Evolutionary conservation across 1,140 invertebrate genomes (phyloP).

Genomic region (Bacillus rossius): DNA sequence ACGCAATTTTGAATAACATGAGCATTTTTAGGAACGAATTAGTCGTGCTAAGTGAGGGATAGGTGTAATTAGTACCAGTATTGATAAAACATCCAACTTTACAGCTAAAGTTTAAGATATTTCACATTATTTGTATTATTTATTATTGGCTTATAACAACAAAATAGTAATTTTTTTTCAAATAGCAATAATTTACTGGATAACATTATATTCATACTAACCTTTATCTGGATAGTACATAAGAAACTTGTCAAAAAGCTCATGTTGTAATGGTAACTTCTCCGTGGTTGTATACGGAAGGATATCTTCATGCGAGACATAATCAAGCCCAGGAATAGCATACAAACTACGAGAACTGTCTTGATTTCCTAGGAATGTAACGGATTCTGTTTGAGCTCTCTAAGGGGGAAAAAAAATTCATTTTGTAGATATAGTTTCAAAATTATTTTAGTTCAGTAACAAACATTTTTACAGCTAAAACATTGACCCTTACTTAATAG

Average conservation of each 20-base stretch:
- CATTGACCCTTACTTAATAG: too few relatives aligned
- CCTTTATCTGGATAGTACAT: slow-evolving; percentile 71
- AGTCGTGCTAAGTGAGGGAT: too few relatives aligned
- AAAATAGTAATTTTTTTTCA: too few relatives aligned
- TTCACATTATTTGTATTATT: too few relatives aligned
- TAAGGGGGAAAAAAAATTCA: slow-evolving; percentile 39
- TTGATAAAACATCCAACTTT: too few relatives aligned
- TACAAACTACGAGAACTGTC: slow-evolving; percentile 90
- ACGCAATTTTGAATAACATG: too few relatives aligned
- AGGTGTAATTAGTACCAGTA: too few relatives aligned
- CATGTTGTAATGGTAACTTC: slow-evolving; percentile 82
- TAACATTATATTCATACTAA: slow-evolving; percentile 29
- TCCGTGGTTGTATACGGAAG: slow-evolving; percentile 80
- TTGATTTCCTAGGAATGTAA: slow-evolving; percentile 95
- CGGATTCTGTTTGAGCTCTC: slow-evolving; percentile 93
- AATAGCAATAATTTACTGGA: too few relatives aligned
- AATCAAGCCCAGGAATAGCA: slow-evolving; percentile 93
- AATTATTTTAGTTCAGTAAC: not conserved
- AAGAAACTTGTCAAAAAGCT: slow-evolving; percentile 95
- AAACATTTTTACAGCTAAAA: not conserved
- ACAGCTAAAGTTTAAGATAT: too few relatives aligned
- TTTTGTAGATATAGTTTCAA: not conserved
- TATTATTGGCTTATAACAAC: too few relatives aligned
- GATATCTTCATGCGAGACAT: slow-evolving; percentile 94
- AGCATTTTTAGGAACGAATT: too few relatives aligned